Conservation (phyloP, 2,797 vertebrate species). For the Buphagus erythrorhynchus region DNA sequence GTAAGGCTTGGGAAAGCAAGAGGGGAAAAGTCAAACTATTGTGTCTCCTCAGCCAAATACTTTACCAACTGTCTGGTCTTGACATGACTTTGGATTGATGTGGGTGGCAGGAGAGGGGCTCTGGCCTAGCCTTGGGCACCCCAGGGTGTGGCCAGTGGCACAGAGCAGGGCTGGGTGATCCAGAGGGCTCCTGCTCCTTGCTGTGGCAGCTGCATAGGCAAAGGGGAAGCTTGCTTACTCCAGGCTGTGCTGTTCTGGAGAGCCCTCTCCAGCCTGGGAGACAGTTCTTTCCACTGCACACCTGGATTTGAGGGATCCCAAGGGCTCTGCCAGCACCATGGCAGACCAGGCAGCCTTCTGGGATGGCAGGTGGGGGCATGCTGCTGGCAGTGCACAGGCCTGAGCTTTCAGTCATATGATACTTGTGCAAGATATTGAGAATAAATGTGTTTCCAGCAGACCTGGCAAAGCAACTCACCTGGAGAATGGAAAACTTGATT, state of each 20-base stretch:
- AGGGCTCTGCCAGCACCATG: neutral
- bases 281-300: neutral
- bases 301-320: neutral
- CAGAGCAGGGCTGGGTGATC: neutral
- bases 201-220: neutral
- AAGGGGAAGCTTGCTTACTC: accelerated
- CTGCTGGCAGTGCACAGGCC: neutral
- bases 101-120: neutral
- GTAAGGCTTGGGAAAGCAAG: neutral
- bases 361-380: neutral
- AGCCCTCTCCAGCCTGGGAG: neutral
- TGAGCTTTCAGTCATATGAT: accelerated
- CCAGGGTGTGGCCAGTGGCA: neutral
- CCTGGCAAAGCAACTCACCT: neutral
- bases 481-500: neutral
- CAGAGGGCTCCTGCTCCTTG: neutral
- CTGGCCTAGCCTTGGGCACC: neutral
- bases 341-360: neutral
- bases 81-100: accelerated
- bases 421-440: neutral
- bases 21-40: neutral
- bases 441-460: neutral
- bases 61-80: neutral
- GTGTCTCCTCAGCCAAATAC: neutral
- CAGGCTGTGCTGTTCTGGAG: neutral